A percentile compares a stretch with the other conserved stretches of the same genome.
phyloP scores from a whole-genome alignment of 2,113 vertebrate species.

The Sceloporus undulatus region DNA sequence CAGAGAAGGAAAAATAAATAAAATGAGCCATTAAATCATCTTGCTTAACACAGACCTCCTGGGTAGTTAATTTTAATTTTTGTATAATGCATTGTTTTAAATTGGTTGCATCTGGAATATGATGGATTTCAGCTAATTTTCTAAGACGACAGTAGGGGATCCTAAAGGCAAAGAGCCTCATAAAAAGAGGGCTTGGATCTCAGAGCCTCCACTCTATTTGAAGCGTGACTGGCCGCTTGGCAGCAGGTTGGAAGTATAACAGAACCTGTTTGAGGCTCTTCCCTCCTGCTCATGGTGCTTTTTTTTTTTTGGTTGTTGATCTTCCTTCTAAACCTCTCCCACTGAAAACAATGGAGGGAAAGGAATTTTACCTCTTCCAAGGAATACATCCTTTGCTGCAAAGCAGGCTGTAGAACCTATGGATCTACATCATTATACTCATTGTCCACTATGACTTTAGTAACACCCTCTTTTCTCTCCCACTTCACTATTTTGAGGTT shows the following conservation, averaged over 20 bases:
- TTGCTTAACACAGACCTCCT: no score
- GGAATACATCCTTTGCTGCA: no score
- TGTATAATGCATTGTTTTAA: slow-evolving; percentile 27
- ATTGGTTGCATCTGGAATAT: not conserved
- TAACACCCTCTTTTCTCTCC: no score
- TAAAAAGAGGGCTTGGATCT: not conserved
- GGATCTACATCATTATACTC: no score
- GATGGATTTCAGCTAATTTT: not conserved
- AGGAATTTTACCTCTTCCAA: no score
- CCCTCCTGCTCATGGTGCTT: no score
- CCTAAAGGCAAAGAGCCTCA: not conserved
- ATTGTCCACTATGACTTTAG: no score
- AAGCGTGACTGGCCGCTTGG: not conserved
- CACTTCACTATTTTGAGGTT: not conserved
- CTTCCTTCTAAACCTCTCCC: no score
- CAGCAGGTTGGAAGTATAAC: not conserved
- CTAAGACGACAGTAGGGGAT: not conserved
- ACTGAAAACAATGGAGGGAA: no score
- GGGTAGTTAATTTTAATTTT: slow-evolving; percentile 13
- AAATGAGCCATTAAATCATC: not conserved
- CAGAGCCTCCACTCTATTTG: not conserved
- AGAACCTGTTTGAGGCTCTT: not conserved
- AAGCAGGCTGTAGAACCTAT: no score
- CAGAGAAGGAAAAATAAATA: not conserved
- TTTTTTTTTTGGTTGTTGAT: no score